These are phyloP conservation scores for Acronicta leporina DNA, from an alignment of 2,888 invertebrate genomes.

Conservation along the genomic window DNA sequence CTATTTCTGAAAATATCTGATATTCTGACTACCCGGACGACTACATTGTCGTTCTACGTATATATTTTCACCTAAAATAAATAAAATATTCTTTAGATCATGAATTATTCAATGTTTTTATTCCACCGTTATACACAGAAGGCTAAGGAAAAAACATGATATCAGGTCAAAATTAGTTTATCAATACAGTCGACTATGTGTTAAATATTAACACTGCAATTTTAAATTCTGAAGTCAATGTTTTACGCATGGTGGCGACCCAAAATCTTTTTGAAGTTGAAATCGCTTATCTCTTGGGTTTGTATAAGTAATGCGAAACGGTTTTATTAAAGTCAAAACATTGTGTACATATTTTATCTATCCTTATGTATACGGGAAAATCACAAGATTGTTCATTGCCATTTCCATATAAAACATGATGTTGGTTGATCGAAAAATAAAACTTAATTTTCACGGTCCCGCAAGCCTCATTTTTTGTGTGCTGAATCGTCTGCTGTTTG, in stretches of 20 bases:
- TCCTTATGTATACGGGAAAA: neutral
- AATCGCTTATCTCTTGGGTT: constrained; percentile 2
- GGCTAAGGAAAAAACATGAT: constrained; percentile 26
- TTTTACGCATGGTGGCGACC: constrained; percentile 45
- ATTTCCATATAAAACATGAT: no score
- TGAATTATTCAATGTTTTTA: constrained; percentile 46
- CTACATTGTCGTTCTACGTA: constrained; percentile 5
- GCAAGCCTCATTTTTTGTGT: no score
- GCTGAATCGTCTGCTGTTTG: no score
- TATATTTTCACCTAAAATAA: constrained; percentile 7
- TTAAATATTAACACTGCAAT: constrained; percentile 34
- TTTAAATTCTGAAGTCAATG: constrained; percentile 50
- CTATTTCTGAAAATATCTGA: no score
- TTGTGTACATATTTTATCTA: neutral
- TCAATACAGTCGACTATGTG: constrained; percentile 25
- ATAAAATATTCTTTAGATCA: constrained; percentile 10
- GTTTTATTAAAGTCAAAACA: constrained; percentile 8
- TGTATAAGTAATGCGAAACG: constrained; percentile 23
- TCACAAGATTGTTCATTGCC: no score
- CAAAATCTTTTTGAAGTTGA: constrained; percentile 20
- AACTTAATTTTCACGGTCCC: no score
- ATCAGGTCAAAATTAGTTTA: constrained; percentile 45
- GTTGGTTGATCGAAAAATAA: no score
- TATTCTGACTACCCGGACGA: neutral
- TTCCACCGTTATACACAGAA: constrained; percentile 44